Evolutionary conservation across 1,140 invertebrate species (phyloP), one percentile per base, ranked within the genome.

Genomic region (Neodiprion lecontei): DNA sequence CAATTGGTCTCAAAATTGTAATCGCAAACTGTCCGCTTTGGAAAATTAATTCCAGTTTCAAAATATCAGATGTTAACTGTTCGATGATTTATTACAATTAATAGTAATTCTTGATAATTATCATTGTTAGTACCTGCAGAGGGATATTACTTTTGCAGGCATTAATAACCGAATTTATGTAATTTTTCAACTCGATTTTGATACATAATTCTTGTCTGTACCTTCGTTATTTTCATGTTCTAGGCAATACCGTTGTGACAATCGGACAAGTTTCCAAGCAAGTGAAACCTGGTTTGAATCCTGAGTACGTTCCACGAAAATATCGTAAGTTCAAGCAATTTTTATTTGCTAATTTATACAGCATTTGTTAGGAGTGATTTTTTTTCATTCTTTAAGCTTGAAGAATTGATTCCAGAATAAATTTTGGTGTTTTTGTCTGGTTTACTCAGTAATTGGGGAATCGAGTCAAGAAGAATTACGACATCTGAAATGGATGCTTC

Each of bases 401-500:
- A 74, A 48, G 67, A 40, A 10, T 28, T 14, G 12, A 72, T 70
- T 74, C 47, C 65, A 53, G 67, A 61, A 28, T 50, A 21, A 74
- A 61, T 72, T 76, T 82, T 81, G 73, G 76, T 76, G 71, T 71
- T 79, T 49, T 77, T 48, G 76, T 72, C 79, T 40, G 28, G 28
- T 40, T 40, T 40, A 40, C 28, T 40, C 77, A 80, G 83, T 85
- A 68, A 48, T 85, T 47, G 82, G 80, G 66, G 23, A 78, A 1
- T 71, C 78, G n/a, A 78, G 92, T 72, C 96, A 97, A 88, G 93
- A 93, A 68, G 91, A 92, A n/a, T 85, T 97, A 7, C 91, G 92
- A 69, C 94, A 97, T 86, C 88, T 98, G 79, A 90, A 94, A 91
- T 98, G 97, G 97, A 97, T 98, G 92, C 91, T 98, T 85, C 96